A percentile compares a stretch with the other conserved stretches of the same genome.
phyloP scores from a whole-genome alignment of 2,888 invertebrate genomes.

The Pemphredon lugubris region DNA sequence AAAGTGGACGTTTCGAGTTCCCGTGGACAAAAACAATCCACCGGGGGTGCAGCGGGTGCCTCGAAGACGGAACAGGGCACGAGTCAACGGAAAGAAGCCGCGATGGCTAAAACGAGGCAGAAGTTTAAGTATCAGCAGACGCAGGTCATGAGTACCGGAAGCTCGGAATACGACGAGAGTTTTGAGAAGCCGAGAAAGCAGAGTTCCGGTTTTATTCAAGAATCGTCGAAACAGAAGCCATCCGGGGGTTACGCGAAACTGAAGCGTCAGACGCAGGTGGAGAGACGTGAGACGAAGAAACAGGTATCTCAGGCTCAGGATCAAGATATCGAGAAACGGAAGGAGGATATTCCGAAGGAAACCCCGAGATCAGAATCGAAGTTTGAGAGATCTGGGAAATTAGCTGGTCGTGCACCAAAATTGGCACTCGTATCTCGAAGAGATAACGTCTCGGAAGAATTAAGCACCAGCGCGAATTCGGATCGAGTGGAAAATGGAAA shows the following conservation, averaged over 20 bases:
- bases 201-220: constrained; percentile 16
- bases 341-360: constrained; percentile 28
- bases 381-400: constrained; percentile 21
- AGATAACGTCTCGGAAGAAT: constrained; percentile 45
- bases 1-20: constrained; percentile 26
- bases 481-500: constrained; percentile 36
- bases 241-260: constrained; percentile 44
- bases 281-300: constrained; percentile 52
- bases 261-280: constrained; percentile 55
- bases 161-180: constrained; percentile 71
- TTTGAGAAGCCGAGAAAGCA: constrained; percentile 60
- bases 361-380: constrained; percentile 14
- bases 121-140: constrained; percentile 66
- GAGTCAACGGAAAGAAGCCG: constrained; percentile 44
- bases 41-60: constrained; percentile 6
- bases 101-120: constrained; percentile 46
- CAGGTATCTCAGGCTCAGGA: constrained; percentile 16
- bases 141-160: constrained; percentile 68
- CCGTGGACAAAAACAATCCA: constrained; percentile 20
- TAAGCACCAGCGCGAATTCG: constrained; percentile 44
- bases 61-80: constrained; percentile 20
- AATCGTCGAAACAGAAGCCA: constrained; percentile 50
- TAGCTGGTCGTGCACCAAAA: constrained; percentile 23
- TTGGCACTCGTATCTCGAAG: constrained; percentile 26
- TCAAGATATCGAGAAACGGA: constrained; percentile 31